phyloP scores from a whole-genome alignment of 2,797 vertebrate species.

The Champsocephalus gunnari region DNA sequence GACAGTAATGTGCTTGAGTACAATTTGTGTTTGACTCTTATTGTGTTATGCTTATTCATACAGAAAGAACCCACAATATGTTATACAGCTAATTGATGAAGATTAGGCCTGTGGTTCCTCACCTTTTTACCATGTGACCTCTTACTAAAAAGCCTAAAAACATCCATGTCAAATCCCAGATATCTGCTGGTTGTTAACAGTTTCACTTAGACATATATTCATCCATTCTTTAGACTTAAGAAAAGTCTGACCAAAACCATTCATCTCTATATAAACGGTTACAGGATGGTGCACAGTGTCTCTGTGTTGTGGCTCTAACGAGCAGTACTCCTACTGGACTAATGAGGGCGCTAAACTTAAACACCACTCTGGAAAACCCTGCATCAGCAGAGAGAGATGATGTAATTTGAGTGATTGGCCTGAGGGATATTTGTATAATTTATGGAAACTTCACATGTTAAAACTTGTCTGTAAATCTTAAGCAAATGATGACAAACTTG shows the following conservation, averaged over 20 bases:
- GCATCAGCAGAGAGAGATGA: background rate
- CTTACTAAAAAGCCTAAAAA: background rate
- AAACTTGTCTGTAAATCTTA: background rate
- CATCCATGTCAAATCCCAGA: background rate
- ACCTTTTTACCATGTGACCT: background rate
- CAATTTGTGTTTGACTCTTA: too few species aligned
- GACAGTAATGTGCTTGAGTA: too few species aligned
- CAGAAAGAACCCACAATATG: background rate
- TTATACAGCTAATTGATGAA: background rate
- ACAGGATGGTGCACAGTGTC: background rate
- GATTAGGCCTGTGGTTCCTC: background rate
- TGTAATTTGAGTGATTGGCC: background rate
- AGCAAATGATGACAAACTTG: background rate
- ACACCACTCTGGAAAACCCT: background rate
- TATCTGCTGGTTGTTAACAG: too few species aligned
- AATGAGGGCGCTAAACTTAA: conserved; percentile 28
- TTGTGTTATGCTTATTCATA: too few species aligned
- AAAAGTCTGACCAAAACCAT: too few species aligned
- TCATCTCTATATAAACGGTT: background rate
- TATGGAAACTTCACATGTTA: background rate
- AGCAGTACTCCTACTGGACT: conserved; percentile 4
- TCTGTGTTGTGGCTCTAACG: background rate
- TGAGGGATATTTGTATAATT: background rate
- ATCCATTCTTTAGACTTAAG: too few species aligned
- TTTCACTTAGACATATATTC: too few species aligned